Conservation (phyloP, 1,140 invertebrate species). For the Drosophila obscura region DNA sequence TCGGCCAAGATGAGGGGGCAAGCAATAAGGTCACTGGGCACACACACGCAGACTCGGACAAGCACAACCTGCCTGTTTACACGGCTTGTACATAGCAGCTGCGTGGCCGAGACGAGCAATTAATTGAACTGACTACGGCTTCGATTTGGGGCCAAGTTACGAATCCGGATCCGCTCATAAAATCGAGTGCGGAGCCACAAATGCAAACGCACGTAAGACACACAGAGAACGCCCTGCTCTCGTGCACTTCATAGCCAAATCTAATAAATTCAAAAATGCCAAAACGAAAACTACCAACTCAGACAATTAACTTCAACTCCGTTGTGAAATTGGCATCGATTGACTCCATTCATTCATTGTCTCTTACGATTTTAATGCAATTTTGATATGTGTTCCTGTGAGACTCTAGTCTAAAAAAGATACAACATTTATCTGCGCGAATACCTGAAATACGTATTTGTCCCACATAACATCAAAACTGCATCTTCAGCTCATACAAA, state of each 20-base stretch:
- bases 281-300: no score
- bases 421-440: no score
- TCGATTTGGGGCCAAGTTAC: slow-evolving; percentile 3
- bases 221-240: no score
- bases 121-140: slow-evolving; percentile 54
- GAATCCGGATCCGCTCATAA: slow-evolving; percentile 24
- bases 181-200: slow-evolving; percentile 17
- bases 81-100: slow-evolving; percentile 38
- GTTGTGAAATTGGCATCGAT: no score
- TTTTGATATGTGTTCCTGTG: no score
- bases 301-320: no score
- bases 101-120: slow-evolving; percentile 51
- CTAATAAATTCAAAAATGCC: background rate
- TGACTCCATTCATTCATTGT: no score
- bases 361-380: no score
- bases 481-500: no score
- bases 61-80: slow-evolving; percentile 28
- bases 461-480: no score
- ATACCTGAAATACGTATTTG: no score
- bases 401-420: no score
- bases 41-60: slow-evolving; percentile 34
- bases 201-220: slow-evolving; percentile 2
- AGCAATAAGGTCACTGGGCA: slow-evolving; percentile 37
- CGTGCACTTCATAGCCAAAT: background rate
- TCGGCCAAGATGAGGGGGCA: slow-evolving; percentile 28